A percentile compares a stretch with the other conserved stretches of the same genome.
These are phyloP conservation scores for Tapera naevia DNA, from an alignment of 2,797 vertebrate species.

Conservation along the genomic window DNA sequence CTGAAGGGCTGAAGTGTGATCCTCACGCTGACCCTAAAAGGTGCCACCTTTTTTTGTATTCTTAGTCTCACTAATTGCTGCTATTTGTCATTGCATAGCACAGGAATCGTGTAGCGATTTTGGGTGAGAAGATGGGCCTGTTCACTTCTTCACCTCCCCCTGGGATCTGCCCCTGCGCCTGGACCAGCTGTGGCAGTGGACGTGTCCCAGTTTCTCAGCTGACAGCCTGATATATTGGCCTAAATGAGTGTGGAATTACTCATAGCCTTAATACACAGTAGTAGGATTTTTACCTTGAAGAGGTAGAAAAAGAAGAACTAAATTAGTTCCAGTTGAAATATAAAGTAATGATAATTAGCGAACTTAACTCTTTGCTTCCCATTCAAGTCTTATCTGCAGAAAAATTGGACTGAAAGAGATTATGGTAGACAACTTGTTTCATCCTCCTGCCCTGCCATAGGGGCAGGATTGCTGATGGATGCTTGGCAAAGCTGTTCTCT, in stretches of 20 bases:
- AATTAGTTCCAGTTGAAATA: not conserved
- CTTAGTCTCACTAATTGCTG: not conserved
- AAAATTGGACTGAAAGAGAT: not conserved
- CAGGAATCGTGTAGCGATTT: accelerated
- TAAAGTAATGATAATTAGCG: not conserved
- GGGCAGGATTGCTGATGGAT: not conserved
- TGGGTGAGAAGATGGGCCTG: not conserved
- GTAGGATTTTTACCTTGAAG: not conserved
- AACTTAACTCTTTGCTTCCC: not conserved
- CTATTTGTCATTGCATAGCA: accelerated
- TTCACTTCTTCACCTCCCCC: not conserved
- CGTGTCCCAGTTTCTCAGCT: not conserved
- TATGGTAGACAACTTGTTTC: not conserved
- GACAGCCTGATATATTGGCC: not conserved
- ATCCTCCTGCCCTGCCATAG: not conserved
- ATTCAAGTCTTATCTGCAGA: not conserved
- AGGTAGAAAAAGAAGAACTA: not conserved
- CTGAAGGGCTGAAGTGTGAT: not conserved
- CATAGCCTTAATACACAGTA: not conserved
- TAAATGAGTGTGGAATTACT: conserved; percentile 1
- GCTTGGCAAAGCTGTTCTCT: not conserved
- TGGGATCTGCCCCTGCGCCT: not conserved
- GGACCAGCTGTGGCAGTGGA: not conserved
- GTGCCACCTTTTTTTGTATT: not conserved
- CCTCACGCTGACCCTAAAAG: not conserved